These are phyloP conservation scores for Lagodon rhomboides DNA, from an alignment of 2,797 vertebrate genomes.

Conservation along the genomic window DNA sequence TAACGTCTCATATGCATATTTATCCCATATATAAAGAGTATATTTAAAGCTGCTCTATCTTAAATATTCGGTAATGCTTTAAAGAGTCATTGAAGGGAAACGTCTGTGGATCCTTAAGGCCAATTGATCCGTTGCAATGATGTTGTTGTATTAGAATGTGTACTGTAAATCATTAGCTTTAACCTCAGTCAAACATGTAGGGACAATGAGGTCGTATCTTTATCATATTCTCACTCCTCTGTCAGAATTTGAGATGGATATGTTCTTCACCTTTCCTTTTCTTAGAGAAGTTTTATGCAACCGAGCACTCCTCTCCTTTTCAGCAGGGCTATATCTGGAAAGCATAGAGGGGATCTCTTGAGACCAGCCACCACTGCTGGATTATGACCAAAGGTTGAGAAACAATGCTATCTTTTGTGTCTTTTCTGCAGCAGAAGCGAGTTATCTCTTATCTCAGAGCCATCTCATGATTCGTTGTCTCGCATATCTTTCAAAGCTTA, in stretches of 20 bases:
- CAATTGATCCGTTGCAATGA: neutral
- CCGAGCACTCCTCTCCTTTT: constrained; percentile 3
- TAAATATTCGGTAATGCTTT: neutral
- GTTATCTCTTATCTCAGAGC: constrained; percentile 59
- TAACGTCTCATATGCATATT: no score
- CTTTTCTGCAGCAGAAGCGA: constrained; percentile 39
- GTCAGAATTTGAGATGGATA: neutral
- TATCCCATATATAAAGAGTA: no score
- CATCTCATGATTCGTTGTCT: constrained; percentile 61
- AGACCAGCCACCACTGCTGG: constrained; percentile 49
- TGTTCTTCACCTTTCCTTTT: neutral
- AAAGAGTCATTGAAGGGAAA: neutral
- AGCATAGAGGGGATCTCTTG: constrained; percentile 47
- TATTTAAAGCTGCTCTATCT: neutral
- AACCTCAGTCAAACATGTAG: neutral
- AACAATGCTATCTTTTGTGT: constrained; percentile 64
- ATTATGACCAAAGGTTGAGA: constrained; percentile 61
- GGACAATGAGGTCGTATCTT: neutral
- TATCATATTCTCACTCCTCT: neutral
- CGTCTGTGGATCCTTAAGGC: neutral
- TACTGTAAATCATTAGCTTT: neutral
- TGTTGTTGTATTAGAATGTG: neutral
- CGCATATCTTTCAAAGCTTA: constrained; percentile 67
- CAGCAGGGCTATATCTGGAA: constrained; percentile 40
- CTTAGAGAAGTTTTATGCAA: neutral